These are phyloP conservation scores for Cephus pulcher DNA, from an alignment of 2,888 invertebrate species.

Conservation along the genomic window DNA sequence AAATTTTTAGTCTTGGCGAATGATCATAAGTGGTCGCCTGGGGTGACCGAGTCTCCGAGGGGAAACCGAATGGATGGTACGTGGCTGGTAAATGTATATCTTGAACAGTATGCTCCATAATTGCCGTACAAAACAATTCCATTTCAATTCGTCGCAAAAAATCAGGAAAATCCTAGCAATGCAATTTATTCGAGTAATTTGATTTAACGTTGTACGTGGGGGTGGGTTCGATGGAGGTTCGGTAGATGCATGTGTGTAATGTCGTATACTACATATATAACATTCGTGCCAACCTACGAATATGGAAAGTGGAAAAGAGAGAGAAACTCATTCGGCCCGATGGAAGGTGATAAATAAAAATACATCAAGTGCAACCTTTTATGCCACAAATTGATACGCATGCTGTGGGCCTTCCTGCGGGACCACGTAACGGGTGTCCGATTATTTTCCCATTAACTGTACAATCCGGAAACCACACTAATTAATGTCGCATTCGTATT, in stretches of 20 bases:
- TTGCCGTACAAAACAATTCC: conserved; percentile 51
- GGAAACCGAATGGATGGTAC: neutral
- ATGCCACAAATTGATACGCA: conserved; percentile 53
- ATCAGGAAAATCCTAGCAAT: conserved; percentile 47
- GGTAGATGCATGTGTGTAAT: neutral
- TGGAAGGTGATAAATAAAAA: conserved; percentile 57
- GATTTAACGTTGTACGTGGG: conserved; percentile 48
- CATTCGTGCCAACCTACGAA: neutral
- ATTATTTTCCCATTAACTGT: conserved; percentile 11
- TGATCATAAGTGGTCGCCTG: neutral
- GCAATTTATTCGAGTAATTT: conserved; percentile 58
- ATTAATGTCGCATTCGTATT: neutral
- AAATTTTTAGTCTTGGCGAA: neutral
- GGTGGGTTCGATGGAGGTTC: conserved; percentile 15
- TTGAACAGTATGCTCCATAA: neutral
- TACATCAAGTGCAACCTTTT: conserved; percentile 58
- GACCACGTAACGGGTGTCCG: conserved; percentile 35
- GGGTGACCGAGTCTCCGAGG: neutral
- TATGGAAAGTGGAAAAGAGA: conserved; percentile 2
- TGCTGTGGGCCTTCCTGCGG: conserved; percentile 29
- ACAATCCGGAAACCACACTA: neutral
- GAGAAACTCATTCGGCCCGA: conserved; percentile 29
- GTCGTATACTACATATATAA: neutral
- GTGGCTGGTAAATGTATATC: neutral
- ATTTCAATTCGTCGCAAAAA: conserved; percentile 43